Conservation (phyloP, 2,797 vertebrate genomes). For the Eulemur rubriventer region DNA sequence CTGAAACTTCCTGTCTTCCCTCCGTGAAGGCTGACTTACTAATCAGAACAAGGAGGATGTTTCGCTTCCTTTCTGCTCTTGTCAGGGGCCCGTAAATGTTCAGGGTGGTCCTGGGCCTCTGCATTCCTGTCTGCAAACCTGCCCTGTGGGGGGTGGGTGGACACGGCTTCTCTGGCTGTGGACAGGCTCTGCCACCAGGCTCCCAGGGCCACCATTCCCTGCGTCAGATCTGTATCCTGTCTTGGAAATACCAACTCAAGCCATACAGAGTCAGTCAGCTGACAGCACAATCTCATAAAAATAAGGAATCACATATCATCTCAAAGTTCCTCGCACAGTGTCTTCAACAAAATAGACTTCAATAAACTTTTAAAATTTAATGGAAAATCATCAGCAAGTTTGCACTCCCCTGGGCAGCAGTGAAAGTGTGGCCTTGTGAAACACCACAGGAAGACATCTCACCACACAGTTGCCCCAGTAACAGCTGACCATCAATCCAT, state of each 20-base stretch:
- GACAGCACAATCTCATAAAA: not conserved
- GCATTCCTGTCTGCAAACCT: not conserved
- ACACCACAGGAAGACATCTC: too few relatives aligned
- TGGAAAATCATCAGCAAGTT: not conserved
- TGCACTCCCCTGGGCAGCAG: not conserved
- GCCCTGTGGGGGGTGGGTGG: not conserved
- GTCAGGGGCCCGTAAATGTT: not conserved
- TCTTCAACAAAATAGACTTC: not conserved
- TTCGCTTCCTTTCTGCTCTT: not conserved
- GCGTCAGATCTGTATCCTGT: not conserved
- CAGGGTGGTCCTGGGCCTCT: accelerated
- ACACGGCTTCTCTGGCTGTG: not conserved
- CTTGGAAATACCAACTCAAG: not conserved
- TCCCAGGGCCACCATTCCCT: not conserved
- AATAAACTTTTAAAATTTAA: not conserved
- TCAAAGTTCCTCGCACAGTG: not conserved
- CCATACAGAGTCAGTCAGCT: not conserved
- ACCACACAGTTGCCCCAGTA: too few relatives aligned
- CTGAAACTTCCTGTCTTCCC: not conserved
- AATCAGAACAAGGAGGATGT: not conserved
- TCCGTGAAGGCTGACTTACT: not conserved
- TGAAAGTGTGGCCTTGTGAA: too few relatives aligned
- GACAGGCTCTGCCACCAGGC: not conserved
- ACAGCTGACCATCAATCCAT: too few relatives aligned
- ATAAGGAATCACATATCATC: not conserved